Evolutionary conservation across 2,888 invertebrate genomes (phyloP).

Genomic region (Archaeoteleia sp.): DNA sequence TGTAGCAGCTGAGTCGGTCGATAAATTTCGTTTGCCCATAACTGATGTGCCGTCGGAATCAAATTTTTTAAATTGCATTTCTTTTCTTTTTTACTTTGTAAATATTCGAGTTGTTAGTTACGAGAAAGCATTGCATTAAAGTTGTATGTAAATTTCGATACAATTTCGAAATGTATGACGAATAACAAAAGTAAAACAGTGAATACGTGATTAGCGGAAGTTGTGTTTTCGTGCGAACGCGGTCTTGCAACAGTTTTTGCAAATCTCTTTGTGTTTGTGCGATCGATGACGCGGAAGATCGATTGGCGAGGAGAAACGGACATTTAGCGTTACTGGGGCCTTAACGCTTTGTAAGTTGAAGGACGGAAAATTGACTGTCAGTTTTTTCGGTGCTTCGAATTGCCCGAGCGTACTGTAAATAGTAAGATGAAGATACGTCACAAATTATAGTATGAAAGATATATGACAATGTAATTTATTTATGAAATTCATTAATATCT

Average conservation of each 20-base stretch:
- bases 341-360: conserved; percentile 60
- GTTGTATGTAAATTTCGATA: too few relatives aligned
- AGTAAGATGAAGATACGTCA: conserved; percentile 43
- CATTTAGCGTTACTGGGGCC: conserved; percentile 60
- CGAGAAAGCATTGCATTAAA: too few relatives aligned
- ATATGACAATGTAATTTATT: conserved; percentile 54
- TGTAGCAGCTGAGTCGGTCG: too few relatives aligned
- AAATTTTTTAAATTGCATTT: too few relatives aligned
- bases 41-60: too few relatives aligned
- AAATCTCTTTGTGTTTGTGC: conserved; percentile 7
- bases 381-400: conserved; percentile 49
- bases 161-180: too few relatives aligned
- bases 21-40: too few relatives aligned
- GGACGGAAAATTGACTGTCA: conserved; percentile 44
- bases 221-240: too few relatives aligned
- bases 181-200: too few relatives aligned
- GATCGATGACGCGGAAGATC: background rate
- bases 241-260: background rate
- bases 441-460: conserved; percentile 52
- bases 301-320: conserved; percentile 5
- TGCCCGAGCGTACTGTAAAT: conserved; percentile 52
- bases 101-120: too few relatives aligned
- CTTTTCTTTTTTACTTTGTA: too few relatives aligned
- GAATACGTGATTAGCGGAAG: too few relatives aligned
- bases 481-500: conserved; percentile 46